Base-by-base conservation (phyloP, 2,888 invertebrate species). In the Oscheius sp. region DNA sequence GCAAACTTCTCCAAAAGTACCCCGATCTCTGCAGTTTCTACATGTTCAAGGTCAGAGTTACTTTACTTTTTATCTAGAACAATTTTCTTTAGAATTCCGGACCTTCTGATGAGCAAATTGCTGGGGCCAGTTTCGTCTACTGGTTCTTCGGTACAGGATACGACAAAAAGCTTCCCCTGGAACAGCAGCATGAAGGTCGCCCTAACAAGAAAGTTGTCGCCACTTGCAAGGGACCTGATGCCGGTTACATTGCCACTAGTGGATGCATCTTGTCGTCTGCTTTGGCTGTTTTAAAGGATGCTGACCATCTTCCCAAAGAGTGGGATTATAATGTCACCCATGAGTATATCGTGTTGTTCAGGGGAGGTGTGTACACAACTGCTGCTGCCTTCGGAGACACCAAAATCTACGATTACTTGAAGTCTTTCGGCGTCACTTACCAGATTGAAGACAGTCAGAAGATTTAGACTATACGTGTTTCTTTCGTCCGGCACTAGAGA, bases 361-460 rank as follows among this genome's bases (percentile, higher is more conserved):
- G 94, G 12, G 95, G 95, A 45, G 96, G 96, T 13, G 95, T 96
- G 0, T 91, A 93, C 73, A 91, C 96, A 0, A 94, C 96, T 0
- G 93, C 92, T 13, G 78, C 86, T 29, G 95, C 95, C 0, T 97
- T 96, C 90, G 91, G 91, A 0, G 92, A 94, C 78, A 95, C 96
- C 0, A 92, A 91, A 29, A 90, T 96, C 25, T 92, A 95, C 75
- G 91, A 93, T 43, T 92, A 93, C 77, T 91, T 97, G 23, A 91
- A 92, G 72, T 92, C 93, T 64, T 92, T 93, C 89, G 93, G 93
- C 21, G 45, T 70, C 61, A 70, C 70, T 46, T 70, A 70, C 52
- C 58, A 70, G 23, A 58, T 70, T 29, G 70, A 70, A 49, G 23
- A 59, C n/a, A 35, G 23, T 29, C n/a, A 18, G 27, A 49, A 66